Base-by-base conservation (phyloP, 2,797 vertebrate genomes). In the Microhierax caerulescens region DNA sequence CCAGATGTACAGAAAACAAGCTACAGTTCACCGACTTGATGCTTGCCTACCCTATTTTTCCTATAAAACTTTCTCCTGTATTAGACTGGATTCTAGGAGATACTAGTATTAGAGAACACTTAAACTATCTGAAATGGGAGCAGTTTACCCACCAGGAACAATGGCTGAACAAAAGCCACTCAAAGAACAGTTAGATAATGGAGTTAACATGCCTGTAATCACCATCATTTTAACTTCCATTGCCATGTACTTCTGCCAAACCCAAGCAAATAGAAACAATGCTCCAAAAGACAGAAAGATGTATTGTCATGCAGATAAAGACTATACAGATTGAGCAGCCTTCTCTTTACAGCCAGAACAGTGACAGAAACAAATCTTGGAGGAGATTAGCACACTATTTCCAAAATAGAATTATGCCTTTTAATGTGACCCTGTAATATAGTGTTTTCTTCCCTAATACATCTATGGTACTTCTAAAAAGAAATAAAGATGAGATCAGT, bases 401-500 rank as follows among this genome's bases (percentile, higher is more conserved):
- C 59, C 47, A 36, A 93, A 84, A 51, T 27, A 24, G 10, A 73
- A 73, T 22, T 53, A 50, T 19, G 75, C 41, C 21, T 81, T 78
- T 78, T 47, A 67, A 81, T 13, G 7, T 17, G 56, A 77, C 51
- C 28, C 27, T 25, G 4, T 30, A 81, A 69, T 25, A 81, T 4
- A 74, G 83, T 20, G 17, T 54, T 87, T 79, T 84, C 60, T 76
- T 73, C 51, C n/a, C 36, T 57, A 53, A 18, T 36, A 76, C 25
- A 57, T 45, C 54, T 48, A 14, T 5, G 17, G 56, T 63, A 59
- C 19, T 67, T 85, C 56, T 39, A 39, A 79, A 83, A 78, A 76
- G 60, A 91, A 96, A 82, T 41, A 76, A 87, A 85, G 28, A 89
- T 48, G 86, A 91, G 54, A 75, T 82, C 43, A 65, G 36, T 80